A percentile compares a stretch with the other conserved stretches of the same genome.
Conservation (phyloP, 2,113 vertebrate species). For the Mobula hypostoma region DNA sequence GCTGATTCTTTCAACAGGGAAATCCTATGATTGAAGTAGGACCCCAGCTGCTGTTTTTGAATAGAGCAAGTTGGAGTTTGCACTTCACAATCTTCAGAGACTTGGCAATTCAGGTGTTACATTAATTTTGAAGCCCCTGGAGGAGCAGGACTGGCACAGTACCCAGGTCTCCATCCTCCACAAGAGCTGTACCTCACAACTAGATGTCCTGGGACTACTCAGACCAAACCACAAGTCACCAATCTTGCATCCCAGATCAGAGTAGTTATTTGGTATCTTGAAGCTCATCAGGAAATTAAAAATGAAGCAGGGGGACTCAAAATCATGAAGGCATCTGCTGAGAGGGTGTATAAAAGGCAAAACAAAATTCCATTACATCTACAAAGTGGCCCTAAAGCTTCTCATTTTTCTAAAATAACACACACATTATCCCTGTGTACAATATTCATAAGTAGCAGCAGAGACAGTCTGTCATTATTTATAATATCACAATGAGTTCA, state of each 20-base stretch:
- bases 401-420: not conserved
- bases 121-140: not conserved
- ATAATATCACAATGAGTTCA: constrained; percentile 4
- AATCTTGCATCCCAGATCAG: not conserved
- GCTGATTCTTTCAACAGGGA: not conserved
- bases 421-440: not conserved
- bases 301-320: not conserved
- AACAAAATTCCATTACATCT: not conserved
- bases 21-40: not conserved
- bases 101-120: not conserved
- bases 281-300: not conserved
- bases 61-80: not conserved
- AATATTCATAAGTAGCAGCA: not conserved
- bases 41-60: not conserved
- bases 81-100: not conserved
- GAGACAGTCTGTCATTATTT: not conserved
- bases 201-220: too few species aligned
- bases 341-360: not conserved
- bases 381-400: not conserved
- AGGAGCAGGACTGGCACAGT: not conserved
- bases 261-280: not conserved
- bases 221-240: not conserved
- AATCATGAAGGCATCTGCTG: not conserved
- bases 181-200: not conserved
- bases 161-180: not conserved